phyloP scores from a whole-genome alignment of 2,113 vertebrate species.

The Hippocampus comes region DNA sequence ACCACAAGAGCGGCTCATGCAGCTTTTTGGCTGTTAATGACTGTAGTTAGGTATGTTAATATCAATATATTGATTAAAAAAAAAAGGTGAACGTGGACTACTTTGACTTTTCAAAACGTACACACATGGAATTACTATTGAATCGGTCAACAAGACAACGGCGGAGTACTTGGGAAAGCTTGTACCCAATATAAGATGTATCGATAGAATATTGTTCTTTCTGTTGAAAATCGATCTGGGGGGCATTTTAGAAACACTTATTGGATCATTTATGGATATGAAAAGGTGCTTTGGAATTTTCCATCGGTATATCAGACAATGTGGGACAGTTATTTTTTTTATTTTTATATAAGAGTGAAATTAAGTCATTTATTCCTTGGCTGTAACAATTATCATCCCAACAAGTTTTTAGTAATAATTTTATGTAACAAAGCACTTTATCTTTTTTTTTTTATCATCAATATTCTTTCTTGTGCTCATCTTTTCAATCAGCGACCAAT shows the following conservation, averaged over 20 bases:
- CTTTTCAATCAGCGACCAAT: slow-evolving; percentile 20
- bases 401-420: slow-evolving; percentile 39
- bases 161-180: not conserved
- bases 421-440: slow-evolving; percentile 75
- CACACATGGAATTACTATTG: slow-evolving; percentile 19
- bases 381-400: slow-evolving; percentile 34
- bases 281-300: slow-evolving; percentile 44
- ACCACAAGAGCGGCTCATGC: slow-evolving; percentile 16
- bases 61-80: slow-evolving; percentile 4
- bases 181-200: not conserved
- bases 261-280: slow-evolving; percentile 7
- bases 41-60: slow-evolving; percentile 24
- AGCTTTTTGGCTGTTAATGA: slow-evolving; percentile 21
- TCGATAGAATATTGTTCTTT: slow-evolving; percentile 21
- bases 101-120: slow-evolving; percentile 36
- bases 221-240: not conserved
- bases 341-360: slow-evolving; percentile 19
- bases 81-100: slow-evolving; percentile 49
- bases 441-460: slow-evolving; percentile 53
- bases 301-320: slow-evolving; percentile 35
- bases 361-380: slow-evolving; percentile 22
- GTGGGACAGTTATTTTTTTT: slow-evolving; percentile 21
- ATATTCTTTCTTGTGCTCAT: slow-evolving; percentile 62
- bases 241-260: not conserved
- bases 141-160: slow-evolving; percentile 13